Conservation (phyloP, 1,140 invertebrate genomes). For the Zaprionus lachaisei region DNA sequence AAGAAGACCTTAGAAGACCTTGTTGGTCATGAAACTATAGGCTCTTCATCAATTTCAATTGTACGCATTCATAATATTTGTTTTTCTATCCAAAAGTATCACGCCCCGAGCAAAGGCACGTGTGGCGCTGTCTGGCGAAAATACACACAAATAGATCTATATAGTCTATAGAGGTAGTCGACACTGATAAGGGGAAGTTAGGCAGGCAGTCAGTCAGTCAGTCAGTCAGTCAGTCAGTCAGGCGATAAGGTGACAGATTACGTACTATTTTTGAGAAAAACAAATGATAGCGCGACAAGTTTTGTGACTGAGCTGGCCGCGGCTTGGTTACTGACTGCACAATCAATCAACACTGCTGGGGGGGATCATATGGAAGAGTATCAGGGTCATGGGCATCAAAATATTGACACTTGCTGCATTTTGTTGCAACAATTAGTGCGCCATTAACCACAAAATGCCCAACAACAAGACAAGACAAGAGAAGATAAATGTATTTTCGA, state of each 20-base stretch:
- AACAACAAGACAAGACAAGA: not conserved
- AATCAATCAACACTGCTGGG: not conserved
- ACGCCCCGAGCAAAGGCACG: not conserved
- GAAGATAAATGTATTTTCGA: conserved; percentile 67
- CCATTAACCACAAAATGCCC: conserved; percentile 62
- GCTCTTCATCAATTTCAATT: too few relatives aligned
- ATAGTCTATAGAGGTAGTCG: conserved; percentile 13
- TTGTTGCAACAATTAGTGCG: conserved; percentile 74
- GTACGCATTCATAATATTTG: not conserved
- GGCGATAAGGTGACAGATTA: conserved; percentile 26
- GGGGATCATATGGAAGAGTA: conserved; percentile 32
- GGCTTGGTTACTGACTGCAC: not conserved
- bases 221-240: too few relatives aligned
- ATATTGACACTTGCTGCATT: conserved; percentile 77
- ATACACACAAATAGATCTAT: conserved; percentile 3
- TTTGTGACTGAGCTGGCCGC: not conserved
- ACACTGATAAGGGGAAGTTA: conserved; percentile 11
- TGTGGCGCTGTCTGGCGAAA: conserved; percentile 2
- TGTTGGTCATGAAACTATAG: not conserved
- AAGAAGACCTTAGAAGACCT: conserved; percentile 1
- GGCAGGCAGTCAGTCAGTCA: not conserved
- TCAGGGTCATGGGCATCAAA: conserved; percentile 60
- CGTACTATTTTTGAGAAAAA: conserved; percentile 22
- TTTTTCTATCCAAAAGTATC: not conserved
- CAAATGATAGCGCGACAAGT: conserved; percentile 18